Conservation (phyloP, 2,888 invertebrate species). For the Trilocha varians region DNA sequence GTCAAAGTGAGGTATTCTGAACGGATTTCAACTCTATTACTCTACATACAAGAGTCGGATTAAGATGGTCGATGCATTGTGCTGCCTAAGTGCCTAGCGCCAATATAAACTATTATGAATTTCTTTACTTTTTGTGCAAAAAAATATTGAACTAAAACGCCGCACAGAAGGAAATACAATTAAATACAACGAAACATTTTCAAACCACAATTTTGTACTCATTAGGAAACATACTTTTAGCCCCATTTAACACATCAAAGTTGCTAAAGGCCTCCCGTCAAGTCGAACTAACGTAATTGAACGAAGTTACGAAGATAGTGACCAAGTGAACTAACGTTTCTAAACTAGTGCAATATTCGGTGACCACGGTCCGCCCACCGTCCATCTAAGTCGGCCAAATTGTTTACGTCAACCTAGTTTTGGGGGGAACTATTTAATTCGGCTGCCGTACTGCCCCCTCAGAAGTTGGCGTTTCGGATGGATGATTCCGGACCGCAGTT, state of each 20-base stretch:
- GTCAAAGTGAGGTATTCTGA: too few species aligned
- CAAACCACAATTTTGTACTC: too few species aligned
- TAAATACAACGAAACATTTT: too few species aligned
- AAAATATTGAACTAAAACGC: too few species aligned
- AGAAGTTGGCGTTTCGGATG: conserved; percentile 25
- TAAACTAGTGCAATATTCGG: conserved; percentile 23
- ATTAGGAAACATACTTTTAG: not conserved
- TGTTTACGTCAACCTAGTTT: conserved; percentile 59
- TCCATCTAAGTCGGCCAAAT: conserved; percentile 38
- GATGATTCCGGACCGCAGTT: too few species aligned
- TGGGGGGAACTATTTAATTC: conserved; percentile 58
- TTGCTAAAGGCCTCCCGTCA: not conserved
- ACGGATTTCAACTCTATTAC: too few species aligned
- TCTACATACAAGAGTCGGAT: too few species aligned
- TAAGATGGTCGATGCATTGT: too few species aligned
- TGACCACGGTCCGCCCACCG: conserved; percentile 20
- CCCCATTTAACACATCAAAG: not conserved
- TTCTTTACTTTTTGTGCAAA: too few species aligned
- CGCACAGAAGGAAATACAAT: too few species aligned
- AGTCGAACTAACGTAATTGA: conserved; percentile 1
- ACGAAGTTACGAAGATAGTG: conserved; percentile 4
- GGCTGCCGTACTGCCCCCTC: conserved; percentile 38
- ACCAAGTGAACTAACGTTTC: conserved; percentile 9
- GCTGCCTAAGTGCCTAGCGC: too few species aligned
- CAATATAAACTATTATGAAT: too few species aligned